phyloP scores from a whole-genome alignment of 2,113 vertebrate species.

The Strigops habroptila region DNA sequence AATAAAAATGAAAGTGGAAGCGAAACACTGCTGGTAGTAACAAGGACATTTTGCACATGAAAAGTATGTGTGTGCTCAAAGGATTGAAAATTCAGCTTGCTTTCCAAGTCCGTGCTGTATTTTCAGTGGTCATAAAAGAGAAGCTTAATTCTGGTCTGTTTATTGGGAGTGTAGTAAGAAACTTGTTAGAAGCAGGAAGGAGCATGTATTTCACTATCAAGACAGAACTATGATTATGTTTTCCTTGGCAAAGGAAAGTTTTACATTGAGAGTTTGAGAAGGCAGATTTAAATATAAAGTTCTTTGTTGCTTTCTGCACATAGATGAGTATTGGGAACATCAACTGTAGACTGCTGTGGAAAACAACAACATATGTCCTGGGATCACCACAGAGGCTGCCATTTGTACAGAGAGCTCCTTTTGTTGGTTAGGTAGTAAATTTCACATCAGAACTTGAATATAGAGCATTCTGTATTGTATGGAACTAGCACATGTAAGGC shows the following conservation, averaged over 20 bases:
- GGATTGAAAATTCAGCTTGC: not conserved
- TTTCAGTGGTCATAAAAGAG: not conserved
- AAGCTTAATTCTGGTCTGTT: not conserved
- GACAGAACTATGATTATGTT: not conserved
- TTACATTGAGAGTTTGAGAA: not conserved
- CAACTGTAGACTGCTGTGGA: not conserved
- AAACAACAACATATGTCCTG: not conserved
- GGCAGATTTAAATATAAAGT: not conserved
- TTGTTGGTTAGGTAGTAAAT: not conserved
- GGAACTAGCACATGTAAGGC: not conserved
- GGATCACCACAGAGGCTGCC: not conserved
- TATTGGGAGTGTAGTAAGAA: not conserved
- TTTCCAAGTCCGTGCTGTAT: not conserved
- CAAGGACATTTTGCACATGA: not conserved
- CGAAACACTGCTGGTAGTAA: not conserved
- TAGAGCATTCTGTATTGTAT: not conserved
- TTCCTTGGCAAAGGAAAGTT: not conserved
- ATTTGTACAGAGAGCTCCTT: not conserved
- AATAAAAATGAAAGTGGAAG: not conserved
- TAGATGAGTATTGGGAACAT: not conserved
- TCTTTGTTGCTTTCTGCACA: not conserved
- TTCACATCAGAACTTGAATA: not conserved
- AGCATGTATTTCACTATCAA: not conserved
- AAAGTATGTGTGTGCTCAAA: not conserved
- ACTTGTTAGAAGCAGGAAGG: not conserved